Base-by-base conservation (phyloP, 2,113 vertebrate species). In the Cichladusa arquata region DNA sequence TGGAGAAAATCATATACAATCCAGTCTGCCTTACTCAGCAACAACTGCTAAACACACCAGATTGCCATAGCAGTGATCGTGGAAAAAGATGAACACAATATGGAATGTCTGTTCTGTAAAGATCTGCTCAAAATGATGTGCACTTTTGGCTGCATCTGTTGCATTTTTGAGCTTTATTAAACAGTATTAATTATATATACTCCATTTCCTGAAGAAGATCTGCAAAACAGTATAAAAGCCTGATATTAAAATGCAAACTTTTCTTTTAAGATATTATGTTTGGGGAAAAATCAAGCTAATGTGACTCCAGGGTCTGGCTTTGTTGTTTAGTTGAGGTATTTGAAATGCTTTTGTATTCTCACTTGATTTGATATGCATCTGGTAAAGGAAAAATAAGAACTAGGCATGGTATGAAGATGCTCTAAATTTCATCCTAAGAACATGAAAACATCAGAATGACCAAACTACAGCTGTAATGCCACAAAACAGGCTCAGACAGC, bases 51-150 rank as follows among this genome's bases (percentile, higher is more conserved):
- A 94, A 94, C 86, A 92, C 69, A 97, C 85, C 96, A 98, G 97
- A 97, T 97, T 97, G 96, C 87, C 95, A 97, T 92, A 96, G 96
- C 92, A 96, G 88, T 86, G 97, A 95, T 89, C 83, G 88, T 88
- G 91, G 94, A 88, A 96, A 97, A 98, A 96, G 95, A 97, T 93
- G 98, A 97, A 96, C 94, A 95, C 96, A 97, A 97, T 96, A 97
- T 97, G 96, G 96, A 92, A 96, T 95, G 96, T 97, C 94, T 97
- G 96, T 96, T 97, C 96, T 90, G 80, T 81, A 96, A 98, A 97
- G 97, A 97, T 97, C 96, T 97, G 96, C 93, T 95, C 95, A 96
- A 95, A 96, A 95, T 96, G 93, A 97, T 81, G 69, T 97, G 95
- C 94, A 96, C 94, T 96, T 97, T 81, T 96, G 97, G 94, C 90